Conservation (phyloP, 1,140 invertebrate species). For the Oncopeltus fasciatus region DNA sequence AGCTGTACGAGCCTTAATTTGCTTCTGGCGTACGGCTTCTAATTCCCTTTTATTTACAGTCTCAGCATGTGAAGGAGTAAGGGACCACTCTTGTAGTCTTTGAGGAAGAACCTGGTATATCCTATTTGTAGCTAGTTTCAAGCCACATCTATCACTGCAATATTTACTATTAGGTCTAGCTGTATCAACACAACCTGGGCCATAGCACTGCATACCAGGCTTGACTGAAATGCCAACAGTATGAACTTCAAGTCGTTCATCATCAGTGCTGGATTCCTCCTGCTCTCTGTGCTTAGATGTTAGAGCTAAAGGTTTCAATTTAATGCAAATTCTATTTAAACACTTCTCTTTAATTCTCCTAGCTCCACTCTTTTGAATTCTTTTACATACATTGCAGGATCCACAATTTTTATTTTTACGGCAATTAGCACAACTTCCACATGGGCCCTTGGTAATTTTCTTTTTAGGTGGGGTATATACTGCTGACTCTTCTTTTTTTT, state of each 20-base stretch:
- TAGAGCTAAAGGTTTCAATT: slow-evolving; percentile 29
- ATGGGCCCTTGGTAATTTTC: slow-evolving; percentile 37
- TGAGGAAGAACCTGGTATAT: slow-evolving; percentile 78
- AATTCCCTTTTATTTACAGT: slow-evolving; percentile 68
- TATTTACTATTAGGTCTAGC: slow-evolving; percentile 81
- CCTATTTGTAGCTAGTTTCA: slow-evolving; percentile 72
- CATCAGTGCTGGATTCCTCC: slow-evolving; percentile 37
- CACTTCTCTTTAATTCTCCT: slow-evolving; percentile 45
- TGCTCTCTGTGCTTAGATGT: slow-evolving; percentile 23
- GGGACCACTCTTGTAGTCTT: slow-evolving; percentile 86
- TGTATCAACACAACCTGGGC: slow-evolving; percentile 66
- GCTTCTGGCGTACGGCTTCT: slow-evolving; percentile 65
- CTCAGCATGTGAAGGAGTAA: slow-evolving; percentile 77
- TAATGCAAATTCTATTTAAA: slow-evolving; percentile 31
- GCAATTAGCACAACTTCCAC: slow-evolving; percentile 73
- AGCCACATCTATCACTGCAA: slow-evolving; percentile 85
- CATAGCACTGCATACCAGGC: slow-evolving; percentile 62
- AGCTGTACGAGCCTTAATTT: slow-evolving; percentile 56
- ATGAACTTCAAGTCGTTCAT: slow-evolving; percentile 24
- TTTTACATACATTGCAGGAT: slow-evolving; percentile 59
- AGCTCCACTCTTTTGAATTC: slow-evolving; percentile 57
- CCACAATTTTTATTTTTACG: slow-evolving; percentile 69
- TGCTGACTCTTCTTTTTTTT: slow-evolving; percentile 28
- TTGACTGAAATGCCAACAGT: slow-evolving; percentile 29
- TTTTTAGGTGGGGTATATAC: slow-evolving; percentile 24